Conservation (phyloP, 2,888 invertebrate species). For the Silvanus unidentatus region DNA sequence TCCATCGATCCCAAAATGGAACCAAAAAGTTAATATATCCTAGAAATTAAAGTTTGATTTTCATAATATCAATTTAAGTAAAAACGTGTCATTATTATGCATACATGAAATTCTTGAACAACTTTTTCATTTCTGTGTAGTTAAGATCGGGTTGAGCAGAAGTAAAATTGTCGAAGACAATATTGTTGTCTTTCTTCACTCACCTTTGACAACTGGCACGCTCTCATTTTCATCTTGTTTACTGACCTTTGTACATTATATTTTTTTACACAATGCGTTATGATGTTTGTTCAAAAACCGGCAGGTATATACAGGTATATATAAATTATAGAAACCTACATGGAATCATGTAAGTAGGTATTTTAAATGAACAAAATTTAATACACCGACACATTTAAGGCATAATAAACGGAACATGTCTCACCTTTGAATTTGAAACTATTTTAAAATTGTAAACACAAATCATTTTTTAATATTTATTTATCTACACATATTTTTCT, state of each 20-base stretch:
- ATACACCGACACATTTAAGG: too few relatives aligned
- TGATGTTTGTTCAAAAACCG: slow-evolving; percentile 1
- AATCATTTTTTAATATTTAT: too few relatives aligned
- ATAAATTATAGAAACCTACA: too few relatives aligned
- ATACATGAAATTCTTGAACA: too few relatives aligned
- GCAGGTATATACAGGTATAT: too few relatives aligned
- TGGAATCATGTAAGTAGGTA: too few relatives aligned
- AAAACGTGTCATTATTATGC: too few relatives aligned
- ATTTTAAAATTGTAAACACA: too few relatives aligned
- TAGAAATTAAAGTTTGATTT: slow-evolving; percentile 36
- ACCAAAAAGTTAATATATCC: slow-evolving; percentile 70
- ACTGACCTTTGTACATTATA: background rate
- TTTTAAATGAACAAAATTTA: too few relatives aligned
- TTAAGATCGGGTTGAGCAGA: slow-evolving; percentile 76
- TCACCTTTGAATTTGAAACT: too few relatives aligned
- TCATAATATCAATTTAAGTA: slow-evolving; percentile 1
- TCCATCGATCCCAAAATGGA: slow-evolving; percentile 78
- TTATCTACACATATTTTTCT: too few relatives aligned
- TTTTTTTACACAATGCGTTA: slow-evolving; percentile 20
- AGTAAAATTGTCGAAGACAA: slow-evolving; percentile 76
- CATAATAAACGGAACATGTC: too few relatives aligned
- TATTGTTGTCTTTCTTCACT: slow-evolving; percentile 54
- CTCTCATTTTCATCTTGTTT: slow-evolving; percentile 16
- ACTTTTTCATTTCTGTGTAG: slow-evolving; percentile 64
- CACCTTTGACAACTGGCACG: slow-evolving; percentile 12